A percentile compares a stretch with the other conserved stretches of the same genome.
These are phyloP conservation scores for Dermolepida albohirtum DNA, from an alignment of 2,888 invertebrate species.

Conservation along the genomic window DNA sequence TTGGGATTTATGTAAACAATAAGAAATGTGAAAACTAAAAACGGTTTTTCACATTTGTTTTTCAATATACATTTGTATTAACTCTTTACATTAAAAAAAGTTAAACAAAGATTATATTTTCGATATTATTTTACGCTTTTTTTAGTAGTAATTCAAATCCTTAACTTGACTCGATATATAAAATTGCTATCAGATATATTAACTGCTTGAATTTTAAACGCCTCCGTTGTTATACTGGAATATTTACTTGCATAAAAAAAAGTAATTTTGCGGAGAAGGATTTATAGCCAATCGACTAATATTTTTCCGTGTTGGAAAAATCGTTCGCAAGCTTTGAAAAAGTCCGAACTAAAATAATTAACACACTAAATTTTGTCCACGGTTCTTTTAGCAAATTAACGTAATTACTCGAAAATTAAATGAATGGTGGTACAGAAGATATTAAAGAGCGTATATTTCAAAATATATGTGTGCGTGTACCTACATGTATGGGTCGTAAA, in stretches of 20 bases:
- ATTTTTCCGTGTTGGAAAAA: conserved; percentile 18
- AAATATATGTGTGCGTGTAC: conserved; percentile 21
- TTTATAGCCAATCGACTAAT: conserved; percentile 22
- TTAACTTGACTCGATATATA: too few relatives aligned
- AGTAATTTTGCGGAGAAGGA: not conserved
- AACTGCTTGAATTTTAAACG: too few relatives aligned
- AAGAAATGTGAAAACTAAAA: too few relatives aligned
- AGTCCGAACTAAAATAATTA: conserved; percentile 30
- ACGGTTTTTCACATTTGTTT: too few relatives aligned
- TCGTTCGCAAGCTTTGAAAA: conserved; percentile 2
- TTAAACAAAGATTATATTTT: too few relatives aligned
- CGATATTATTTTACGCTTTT: too few relatives aligned
- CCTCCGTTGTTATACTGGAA: too few relatives aligned
- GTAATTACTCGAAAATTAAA: conserved; percentile 37
- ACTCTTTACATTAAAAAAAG: too few relatives aligned
- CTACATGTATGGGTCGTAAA: conserved; percentile 25
- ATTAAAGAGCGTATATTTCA: conserved; percentile 17
- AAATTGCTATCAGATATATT: too few relatives aligned
- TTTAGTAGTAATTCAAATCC: too few relatives aligned
- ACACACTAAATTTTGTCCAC: conserved; percentile 17
- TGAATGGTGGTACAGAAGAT: conserved; percentile 14
- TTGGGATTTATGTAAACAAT: too few relatives aligned
- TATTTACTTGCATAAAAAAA: conserved; percentile 5
- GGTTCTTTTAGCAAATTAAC: conserved; percentile 25
- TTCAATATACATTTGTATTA: too few relatives aligned